Evolutionary conservation across 2,888 invertebrate species (phyloP).

Genomic region (Rhopalosiphum nymphaeae): DNA sequence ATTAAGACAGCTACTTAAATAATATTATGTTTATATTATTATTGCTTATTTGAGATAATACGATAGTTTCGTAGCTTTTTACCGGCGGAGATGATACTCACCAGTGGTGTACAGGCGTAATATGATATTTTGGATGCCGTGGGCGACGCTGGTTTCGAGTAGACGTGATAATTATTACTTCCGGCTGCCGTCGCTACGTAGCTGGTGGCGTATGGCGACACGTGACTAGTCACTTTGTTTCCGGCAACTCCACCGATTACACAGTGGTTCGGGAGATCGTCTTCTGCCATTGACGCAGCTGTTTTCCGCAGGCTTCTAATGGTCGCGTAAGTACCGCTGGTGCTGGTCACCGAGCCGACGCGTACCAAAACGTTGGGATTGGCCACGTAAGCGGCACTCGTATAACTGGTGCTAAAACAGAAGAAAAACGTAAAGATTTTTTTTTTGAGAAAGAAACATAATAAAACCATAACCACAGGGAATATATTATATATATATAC

Average conservation of each 20-base stretch:
- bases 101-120: slow-evolving; percentile 84
- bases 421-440: neutral
- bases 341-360: slow-evolving; percentile 79
- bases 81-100: neutral
- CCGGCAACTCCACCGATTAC: slow-evolving; percentile 73
- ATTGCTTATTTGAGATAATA: neutral
- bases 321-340: slow-evolving; percentile 85
- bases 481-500: neutral
- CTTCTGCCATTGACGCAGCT: slow-evolving; percentile 70
- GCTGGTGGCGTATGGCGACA: slow-evolving; percentile 80
- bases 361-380: slow-evolving; percentile 84
- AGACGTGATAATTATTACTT: slow-evolving; percentile 70
- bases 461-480: neutral
- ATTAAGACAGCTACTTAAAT: neutral
- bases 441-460: neutral
- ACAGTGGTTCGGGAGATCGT: slow-evolving; percentile 68
- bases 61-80: neutral
- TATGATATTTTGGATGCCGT: slow-evolving; percentile 78
- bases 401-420: slow-evolving; percentile 79
- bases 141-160: slow-evolving; percentile 76
- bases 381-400: slow-evolving; percentile 81
- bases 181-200: slow-evolving; percentile 67
- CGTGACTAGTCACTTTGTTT: slow-evolving; percentile 73
- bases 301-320: slow-evolving; percentile 86
- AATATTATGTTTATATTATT: neutral